phyloP scores from a whole-genome alignment of 2,797 vertebrate species.

The Alfaro cultratus region DNA sequence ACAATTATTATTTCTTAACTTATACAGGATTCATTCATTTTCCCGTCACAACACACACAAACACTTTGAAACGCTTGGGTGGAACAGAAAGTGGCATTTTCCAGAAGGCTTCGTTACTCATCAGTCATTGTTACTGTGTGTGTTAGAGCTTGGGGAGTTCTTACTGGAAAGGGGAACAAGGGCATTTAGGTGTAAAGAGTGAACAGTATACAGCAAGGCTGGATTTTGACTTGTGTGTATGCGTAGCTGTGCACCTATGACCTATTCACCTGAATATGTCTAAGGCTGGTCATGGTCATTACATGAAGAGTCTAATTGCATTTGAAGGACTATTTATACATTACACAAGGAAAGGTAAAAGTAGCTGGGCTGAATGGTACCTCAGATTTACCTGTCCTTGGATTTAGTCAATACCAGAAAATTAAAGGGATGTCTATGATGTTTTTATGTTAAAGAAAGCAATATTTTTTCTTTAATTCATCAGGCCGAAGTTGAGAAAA shows the following conservation, averaged over 20 bases:
- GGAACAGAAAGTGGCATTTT: slow-evolving; percentile 68
- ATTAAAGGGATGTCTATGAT: background rate
- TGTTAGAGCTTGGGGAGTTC: slow-evolving; percentile 47
- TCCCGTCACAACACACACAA: slow-evolving; percentile 4
- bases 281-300: slow-evolving; percentile 8
- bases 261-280: slow-evolving; percentile 4
- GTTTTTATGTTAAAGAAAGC: background rate
- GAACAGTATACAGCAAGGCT: slow-evolving; percentile 29
- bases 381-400: background rate
- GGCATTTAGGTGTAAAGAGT: slow-evolving; percentile 23
- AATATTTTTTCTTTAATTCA: background rate
- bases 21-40: background rate
- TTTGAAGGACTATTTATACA: slow-evolving; percentile 6
- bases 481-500: background rate
- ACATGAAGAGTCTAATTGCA: slow-evolving; percentile 22
- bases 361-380: background rate
- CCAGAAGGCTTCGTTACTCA: slow-evolving; percentile 66
- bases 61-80: slow-evolving; percentile 58
- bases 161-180: slow-evolving; percentile 33
- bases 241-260: slow-evolving; percentile 9
- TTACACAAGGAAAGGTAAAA: background rate
- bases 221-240: slow-evolving; percentile 13
- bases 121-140: slow-evolving; percentile 76
- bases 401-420: background rate
- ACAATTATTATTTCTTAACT: slow-evolving; percentile 28